Conservation (phyloP, 2,113 vertebrate species). For the Xerus inauris region DNA sequence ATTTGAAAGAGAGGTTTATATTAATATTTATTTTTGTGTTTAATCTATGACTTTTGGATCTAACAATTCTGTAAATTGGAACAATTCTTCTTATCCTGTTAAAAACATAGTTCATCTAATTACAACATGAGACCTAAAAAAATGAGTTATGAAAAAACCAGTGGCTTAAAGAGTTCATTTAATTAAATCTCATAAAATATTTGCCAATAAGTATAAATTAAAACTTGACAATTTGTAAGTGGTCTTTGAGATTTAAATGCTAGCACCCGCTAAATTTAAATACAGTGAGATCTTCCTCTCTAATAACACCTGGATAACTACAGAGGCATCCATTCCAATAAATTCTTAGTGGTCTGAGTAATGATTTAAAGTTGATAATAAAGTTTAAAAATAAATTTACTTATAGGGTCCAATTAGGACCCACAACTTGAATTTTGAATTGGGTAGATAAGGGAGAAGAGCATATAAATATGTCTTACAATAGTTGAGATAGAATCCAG, state of each 20-base stretch:
- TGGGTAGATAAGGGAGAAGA: background rate
- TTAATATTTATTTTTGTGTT: conserved; percentile 43
- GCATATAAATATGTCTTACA: background rate
- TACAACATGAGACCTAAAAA: background rate
- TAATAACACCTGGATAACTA: background rate
- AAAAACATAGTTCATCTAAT: conserved; percentile 19
- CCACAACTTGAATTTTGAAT: conserved; percentile 24
- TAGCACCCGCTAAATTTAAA: background rate
- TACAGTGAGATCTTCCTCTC: background rate
- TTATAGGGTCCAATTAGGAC: background rate
- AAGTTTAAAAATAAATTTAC: conserved; percentile 46
- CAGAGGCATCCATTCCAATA: background rate
- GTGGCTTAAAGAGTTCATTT: conserved; percentile 9
- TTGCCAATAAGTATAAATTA: background rate
- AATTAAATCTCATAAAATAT: background rate
- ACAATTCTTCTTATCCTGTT: conserved; percentile 6
- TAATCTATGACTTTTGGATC: conserved; percentile 39
- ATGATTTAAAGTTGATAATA: conserved; percentile 47
- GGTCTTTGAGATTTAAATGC: background rate
- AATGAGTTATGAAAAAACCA: background rate
- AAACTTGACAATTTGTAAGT: conserved; percentile 36
- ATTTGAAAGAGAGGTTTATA: conserved; percentile 44
- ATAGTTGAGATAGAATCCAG: conserved; percentile 16
- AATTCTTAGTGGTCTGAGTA: background rate
- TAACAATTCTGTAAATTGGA: conserved; percentile 34